phyloP scores from a whole-genome alignment of 2,888 invertebrate species.

The Drosophila subsilvestris region DNA sequence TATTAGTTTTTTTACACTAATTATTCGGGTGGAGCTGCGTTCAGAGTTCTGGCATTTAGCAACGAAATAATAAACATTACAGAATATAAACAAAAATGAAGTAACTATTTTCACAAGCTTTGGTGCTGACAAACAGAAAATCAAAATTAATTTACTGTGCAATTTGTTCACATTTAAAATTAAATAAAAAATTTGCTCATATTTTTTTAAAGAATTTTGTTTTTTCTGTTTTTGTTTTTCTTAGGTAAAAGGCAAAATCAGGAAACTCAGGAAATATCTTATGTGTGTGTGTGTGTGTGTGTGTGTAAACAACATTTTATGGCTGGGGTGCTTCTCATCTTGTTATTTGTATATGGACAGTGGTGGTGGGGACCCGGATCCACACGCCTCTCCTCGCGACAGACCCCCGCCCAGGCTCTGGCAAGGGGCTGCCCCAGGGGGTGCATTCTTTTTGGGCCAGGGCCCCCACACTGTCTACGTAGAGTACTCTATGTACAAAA shows the following conservation, averaged over 20 bases:
- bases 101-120: conserved; percentile 52
- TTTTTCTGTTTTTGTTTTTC: conserved; percentile 32
- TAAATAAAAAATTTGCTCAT: conserved; percentile 59
- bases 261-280: conserved; percentile 50
- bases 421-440: neutral
- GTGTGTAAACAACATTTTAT: conserved; percentile 48
- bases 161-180: conserved; percentile 46
- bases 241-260: conserved; percentile 65
- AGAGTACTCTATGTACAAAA: conserved; percentile 83
- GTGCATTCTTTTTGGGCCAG: neutral
- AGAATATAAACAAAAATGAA: conserved; percentile 2
- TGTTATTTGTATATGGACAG: conserved; percentile 82
- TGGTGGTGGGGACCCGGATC: conserved; percentile 21
- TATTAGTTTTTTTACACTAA: conserved; percentile 49
- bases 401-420: neutral
- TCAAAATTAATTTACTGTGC: conserved; percentile 58
- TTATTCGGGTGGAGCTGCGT: conserved; percentile 43
- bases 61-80: conserved; percentile 22
- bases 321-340: conserved; percentile 64
- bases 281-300: conserved; percentile 17
- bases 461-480: conserved; percentile 65
- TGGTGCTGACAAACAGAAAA: conserved; percentile 27
- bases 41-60: conserved; percentile 43
- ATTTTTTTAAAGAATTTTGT: too few relatives aligned
- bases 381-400: neutral